Evolutionary conservation across 2,888 invertebrate genomes (phyloP).

Genomic region (Agrotis clavis): DNA sequence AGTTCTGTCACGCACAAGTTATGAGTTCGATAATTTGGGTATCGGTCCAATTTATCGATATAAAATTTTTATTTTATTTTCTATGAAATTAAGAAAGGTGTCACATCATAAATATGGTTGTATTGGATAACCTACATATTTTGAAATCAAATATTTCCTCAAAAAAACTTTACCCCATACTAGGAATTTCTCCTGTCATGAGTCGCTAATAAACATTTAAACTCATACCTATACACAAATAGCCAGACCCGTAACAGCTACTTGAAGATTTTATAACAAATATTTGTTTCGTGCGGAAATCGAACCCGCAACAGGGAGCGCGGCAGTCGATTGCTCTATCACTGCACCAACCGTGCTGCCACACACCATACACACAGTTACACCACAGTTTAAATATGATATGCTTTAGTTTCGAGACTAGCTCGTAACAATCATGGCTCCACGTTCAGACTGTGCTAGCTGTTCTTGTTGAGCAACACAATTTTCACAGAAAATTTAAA

Average conservation of each 20-base stretch:
- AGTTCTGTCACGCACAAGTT: conserved; percentile 12
- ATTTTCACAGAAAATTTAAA: not conserved
- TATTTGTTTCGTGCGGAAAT: no score
- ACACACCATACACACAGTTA: no score
- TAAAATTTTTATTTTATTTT: not conserved
- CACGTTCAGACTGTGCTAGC: not conserved
- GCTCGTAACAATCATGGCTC: not conserved
- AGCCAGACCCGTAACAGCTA: not conserved
- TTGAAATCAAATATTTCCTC: no score
- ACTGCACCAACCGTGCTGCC: no score
- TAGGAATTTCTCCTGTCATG: no score
- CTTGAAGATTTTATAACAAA: no score
- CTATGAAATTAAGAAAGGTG: not conserved
- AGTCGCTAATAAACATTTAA: no score
- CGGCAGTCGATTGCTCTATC: no score
- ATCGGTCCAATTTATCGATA: conserved; percentile 12
- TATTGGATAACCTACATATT: not conserved
- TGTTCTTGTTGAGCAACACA: not conserved
- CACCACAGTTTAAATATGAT: no score
- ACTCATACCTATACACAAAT: not conserved
- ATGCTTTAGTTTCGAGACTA: not conserved
- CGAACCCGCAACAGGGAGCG: no score
- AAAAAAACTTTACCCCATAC: no score
- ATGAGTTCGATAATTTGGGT: conserved; percentile 1
- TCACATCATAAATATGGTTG: not conserved